phyloP scores from a whole-genome alignment of 1,140 invertebrate species.

The Belonocnema kinseyi region DNA sequence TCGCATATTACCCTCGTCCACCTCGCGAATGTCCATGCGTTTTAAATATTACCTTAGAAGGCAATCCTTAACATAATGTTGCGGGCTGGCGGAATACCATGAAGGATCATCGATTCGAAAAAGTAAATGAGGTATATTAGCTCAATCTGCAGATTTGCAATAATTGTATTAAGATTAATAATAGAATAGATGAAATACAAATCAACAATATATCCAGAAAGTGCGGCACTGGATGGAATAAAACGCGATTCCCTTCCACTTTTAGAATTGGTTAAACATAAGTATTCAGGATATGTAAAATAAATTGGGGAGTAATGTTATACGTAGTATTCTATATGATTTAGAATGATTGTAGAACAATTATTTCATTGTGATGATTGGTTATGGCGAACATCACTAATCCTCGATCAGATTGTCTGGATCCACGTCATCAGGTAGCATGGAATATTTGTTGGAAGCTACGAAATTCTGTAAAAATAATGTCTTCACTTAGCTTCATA shows the following conservation, averaged over 20 bases:
- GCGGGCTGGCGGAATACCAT: no score
- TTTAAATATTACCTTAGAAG: background rate
- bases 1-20: conserved; percentile 8
- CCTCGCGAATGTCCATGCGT: background rate
- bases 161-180: conserved; percentile 67
- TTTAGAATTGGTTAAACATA: conserved; percentile 49
- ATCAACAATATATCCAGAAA: conserved; percentile 66
- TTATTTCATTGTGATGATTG: conserved; percentile 53
- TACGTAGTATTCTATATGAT: conserved; percentile 62
- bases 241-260: conserved; percentile 15
- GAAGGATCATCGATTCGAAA: background rate
- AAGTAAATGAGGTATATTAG: background rate
- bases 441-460: conserved; percentile 79
- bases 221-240: conserved; percentile 37
- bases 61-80: background rate
- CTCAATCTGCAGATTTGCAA: conserved; percentile 49
- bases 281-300: conserved; percentile 63
- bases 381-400: conserved; percentile 58
- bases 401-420: conserved; percentile 67
- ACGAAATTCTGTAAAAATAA: conserved; percentile 78
- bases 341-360: conserved; percentile 67
- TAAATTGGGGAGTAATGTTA: conserved; percentile 52
- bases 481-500: conserved; percentile 21
- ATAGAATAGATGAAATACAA: conserved; percentile 75
- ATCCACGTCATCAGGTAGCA: conserved; percentile 71